Base-by-base conservation (phyloP, 2,888 invertebrate genomes). In the Drosophila colorata region DNA sequence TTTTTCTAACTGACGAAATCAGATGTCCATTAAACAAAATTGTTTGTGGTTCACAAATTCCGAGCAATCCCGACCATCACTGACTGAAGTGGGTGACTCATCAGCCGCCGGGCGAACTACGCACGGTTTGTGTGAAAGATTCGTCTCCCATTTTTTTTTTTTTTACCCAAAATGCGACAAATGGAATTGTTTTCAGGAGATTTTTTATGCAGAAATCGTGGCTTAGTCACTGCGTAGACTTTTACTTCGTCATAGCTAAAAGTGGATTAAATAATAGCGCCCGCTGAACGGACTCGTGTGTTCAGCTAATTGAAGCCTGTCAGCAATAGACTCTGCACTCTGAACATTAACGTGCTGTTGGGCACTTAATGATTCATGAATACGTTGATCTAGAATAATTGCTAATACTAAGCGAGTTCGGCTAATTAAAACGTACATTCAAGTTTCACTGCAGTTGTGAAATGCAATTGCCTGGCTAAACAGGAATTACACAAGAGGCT, bases 351-450 rank as follows among this genome's bases (percentile, higher is more conserved):
- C 33, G 33, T 44, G 16, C 23, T 28, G 20, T 9, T 51, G 25
- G 18, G 14, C 44, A 40, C n/a, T 13, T 43, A 23, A 47, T 72
- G 75, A 74, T 46, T 74, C 74, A 71, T 28, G 31, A n/a, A 23
- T n/a, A 38, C 28, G 38, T 46, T 66, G 38, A 38, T 40, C 66
- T 37, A 25, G 18, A 56, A 25, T 33, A 55, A 56, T 46, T 5
- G 28, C 46, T 3, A 40, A 16, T 40, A 25, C 4, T 25, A 14
- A 33, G 28, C 25, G 9, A 18, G 18, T 9, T 2, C 8, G 28
- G 9, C 13, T 35, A 28, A n/a, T 41, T 16, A 33, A 14, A 46
- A 46, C 16, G 9, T 4, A 23, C 48, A 28, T 28, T 47, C 11
- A 61, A 55, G 16, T 41, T 7, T 16, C 23, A 1, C 33, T 37